Base-by-base conservation (phyloP, 2,113 vertebrate species). In the Cacatua alba region DNA sequence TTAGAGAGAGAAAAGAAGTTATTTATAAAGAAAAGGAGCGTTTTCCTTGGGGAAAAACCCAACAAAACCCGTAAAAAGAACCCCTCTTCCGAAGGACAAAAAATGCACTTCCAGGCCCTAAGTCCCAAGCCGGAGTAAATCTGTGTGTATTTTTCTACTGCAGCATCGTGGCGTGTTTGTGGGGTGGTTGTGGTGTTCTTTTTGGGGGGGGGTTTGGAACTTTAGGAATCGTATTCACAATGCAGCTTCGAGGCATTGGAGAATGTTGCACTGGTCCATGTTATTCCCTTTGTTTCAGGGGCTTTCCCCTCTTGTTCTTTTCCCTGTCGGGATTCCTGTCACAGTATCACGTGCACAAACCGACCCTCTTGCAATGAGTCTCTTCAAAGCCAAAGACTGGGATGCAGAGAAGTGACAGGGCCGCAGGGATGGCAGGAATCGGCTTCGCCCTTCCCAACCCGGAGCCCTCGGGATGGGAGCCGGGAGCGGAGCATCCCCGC, bases 91-190 rank as follows among this genome's bases (percentile, higher is more conserved):
- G 11, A 69, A 59, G 91, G 86, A 74, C 64, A 62, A 70, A 49
- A 78, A 78, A 94, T 94, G 97, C 96, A 97, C 97, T 97, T 97
- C 75, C 20, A 57, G 82, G 72, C 65, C 90, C 75, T 92, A 37
- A 10, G 76, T 60, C 83, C 59, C 84, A 91, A 25, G 52, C 90
- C 75, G 35, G 5, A 31, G 53, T 21, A 19, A n/a, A 82, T 37
- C 89, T 59, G 82, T 52, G 82, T 67, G 87, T 79, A 28, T 72
- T 62, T 75, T 64, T 26, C 60, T 53, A 31, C 19, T 13, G 68
- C 89, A 79, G 76, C 71, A 55, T 83, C 90, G 31, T 62, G 82
- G 86, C 83, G 69, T 70, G 37, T 76, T 88, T 76, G 72, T 71
- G 44, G 88, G 25, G 33, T 70, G 85, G 76, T 13, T 11, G 51